These are phyloP conservation scores for Myripristis murdjan DNA, from an alignment of 2,797 vertebrate species.

Conservation along the genomic window DNA sequence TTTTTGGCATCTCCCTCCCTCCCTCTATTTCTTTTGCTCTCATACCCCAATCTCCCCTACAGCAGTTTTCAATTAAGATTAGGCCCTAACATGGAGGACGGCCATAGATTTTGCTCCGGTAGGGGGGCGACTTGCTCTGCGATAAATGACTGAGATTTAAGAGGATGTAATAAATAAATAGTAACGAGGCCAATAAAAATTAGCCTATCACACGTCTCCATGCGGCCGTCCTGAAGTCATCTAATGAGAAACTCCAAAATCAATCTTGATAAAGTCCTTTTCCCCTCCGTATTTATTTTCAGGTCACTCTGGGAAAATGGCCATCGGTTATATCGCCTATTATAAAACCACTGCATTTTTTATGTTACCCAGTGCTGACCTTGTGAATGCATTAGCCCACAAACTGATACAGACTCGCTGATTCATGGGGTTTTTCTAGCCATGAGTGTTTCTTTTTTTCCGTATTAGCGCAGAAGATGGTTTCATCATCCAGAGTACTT, in stretches of 20 bases:
- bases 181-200: conserved; percentile 62
- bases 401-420: no score
- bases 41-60: conserved; percentile 36
- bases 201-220: conserved; percentile 48
- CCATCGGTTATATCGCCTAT: no score
- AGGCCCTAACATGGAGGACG: conserved; percentile 44
- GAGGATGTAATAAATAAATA: conserved; percentile 67
- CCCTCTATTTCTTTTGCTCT: background rate
- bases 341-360: no score
- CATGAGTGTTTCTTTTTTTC: no score
- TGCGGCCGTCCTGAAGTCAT: conserved; percentile 28
- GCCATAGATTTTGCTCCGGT: conserved; percentile 47
- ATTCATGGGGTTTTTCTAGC: no score
- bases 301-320: conserved; percentile 1
- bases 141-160: conserved; percentile 67
- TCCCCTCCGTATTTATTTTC: conserved; percentile 6
- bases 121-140: conserved; percentile 27
- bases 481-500: no score
- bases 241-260: conserved; percentile 23
- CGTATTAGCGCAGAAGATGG: no score
- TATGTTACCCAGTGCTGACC: no score
- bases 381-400: no score
- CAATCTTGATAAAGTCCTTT: conserved; percentile 34
- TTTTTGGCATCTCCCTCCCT: background rate
- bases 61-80: conserved; percentile 78